Conservation (phyloP, 2,113 vertebrate species). For the Equus quagga region DNA sequence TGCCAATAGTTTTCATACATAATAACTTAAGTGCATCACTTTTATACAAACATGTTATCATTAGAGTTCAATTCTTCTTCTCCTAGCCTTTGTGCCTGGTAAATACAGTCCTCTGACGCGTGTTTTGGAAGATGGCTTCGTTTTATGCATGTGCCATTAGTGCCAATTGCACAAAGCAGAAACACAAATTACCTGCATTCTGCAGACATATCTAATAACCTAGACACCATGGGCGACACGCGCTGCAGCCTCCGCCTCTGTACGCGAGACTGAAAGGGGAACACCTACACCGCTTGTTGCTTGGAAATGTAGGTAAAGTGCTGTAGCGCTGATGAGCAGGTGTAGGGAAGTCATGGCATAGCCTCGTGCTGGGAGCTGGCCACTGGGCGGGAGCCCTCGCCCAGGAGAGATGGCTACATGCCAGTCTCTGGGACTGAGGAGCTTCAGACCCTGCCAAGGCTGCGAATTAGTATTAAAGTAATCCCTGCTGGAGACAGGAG, state of each 20-base stretch:
- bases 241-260: constrained; percentile 20
- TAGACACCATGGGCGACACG: constrained; percentile 69
- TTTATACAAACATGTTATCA: constrained; percentile 84
- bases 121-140: constrained; percentile 83
- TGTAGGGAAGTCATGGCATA: neutral
- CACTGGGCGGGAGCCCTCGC: fast-evolving
- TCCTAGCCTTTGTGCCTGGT: constrained; percentile 81
- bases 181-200: constrained; percentile 85
- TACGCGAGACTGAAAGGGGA: constrained; percentile 42
- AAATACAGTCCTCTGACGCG: constrained; percentile 82
- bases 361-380: neutral
- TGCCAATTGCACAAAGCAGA: constrained; percentile 85
- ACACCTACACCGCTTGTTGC: constrained; percentile 60
- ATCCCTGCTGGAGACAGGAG: neutral
- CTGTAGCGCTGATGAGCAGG: neutral
- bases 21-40: constrained; percentile 88
- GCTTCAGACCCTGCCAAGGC: neutral
- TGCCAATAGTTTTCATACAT: constrained; percentile 87
- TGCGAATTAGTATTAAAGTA: neutral
- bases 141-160: constrained; percentile 87
- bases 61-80: constrained; percentile 85
- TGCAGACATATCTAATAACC: constrained; percentile 78
- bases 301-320: constrained; percentile 52
- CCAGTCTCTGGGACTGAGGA: neutral
- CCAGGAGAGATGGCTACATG: no score